Percentiles rank a stretch among this genome's conserved stretches.
Evolutionary conservation across 2,113 vertebrate species (phyloP).

Genomic region (Crotalus horridus): DNA sequence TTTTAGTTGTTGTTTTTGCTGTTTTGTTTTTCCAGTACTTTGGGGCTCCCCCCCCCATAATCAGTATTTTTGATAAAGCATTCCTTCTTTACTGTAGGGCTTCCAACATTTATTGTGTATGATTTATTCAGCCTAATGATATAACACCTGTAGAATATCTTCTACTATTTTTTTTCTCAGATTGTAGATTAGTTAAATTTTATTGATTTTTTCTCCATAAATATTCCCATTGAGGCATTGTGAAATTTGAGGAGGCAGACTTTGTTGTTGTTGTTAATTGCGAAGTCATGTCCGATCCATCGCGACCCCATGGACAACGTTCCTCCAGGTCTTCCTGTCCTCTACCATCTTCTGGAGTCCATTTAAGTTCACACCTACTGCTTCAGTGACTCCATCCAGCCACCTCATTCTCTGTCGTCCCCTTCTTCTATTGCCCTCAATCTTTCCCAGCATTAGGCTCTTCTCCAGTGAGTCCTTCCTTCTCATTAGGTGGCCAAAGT

Average conservation of each 20-base stretch:
- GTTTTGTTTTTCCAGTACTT: neutral
- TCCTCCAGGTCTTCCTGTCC: too few species aligned
- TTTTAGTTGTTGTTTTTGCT: neutral
- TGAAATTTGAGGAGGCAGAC: neutral
- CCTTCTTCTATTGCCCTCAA: too few species aligned
- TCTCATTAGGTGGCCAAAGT: too few species aligned
- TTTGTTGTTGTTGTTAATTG: neutral
- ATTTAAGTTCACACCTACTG: too few species aligned
- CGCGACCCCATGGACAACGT: too few species aligned
- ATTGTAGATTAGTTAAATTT: neutral
- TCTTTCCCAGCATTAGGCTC: too few species aligned
- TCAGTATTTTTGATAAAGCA: neutral
- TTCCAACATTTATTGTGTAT: neutral
- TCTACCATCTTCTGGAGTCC: too few species aligned
- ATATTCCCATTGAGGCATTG: neutral
- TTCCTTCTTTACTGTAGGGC: neutral
- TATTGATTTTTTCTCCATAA: neutral
- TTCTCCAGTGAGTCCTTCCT: too few species aligned
- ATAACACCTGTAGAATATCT: neutral
- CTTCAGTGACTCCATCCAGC: too few species aligned
- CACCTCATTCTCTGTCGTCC: too few species aligned
- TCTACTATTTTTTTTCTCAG: neutral
- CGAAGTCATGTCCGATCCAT: too few species aligned
- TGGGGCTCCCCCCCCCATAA: neutral
- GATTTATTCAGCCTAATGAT: neutral